phyloP scores from a whole-genome alignment of 2,797 vertebrate species.

The Mormyrops boulengeri region DNA sequence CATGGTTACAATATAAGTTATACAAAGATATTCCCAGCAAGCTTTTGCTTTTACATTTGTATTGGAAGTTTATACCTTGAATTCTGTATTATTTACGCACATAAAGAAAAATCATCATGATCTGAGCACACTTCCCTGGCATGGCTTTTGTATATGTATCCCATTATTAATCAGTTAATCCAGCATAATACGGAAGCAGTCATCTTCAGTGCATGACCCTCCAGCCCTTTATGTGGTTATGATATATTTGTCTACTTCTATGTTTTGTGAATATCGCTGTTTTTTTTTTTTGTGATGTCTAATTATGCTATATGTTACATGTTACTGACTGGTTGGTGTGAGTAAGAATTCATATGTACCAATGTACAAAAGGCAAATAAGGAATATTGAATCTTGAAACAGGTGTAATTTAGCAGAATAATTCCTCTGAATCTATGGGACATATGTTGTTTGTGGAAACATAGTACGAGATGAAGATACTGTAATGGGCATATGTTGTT shows the following conservation, averaged over 20 bases:
- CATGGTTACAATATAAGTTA: neutral
- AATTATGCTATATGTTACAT: neutral
- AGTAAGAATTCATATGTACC: neutral
- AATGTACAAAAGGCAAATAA: neutral
- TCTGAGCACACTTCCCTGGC: neutral
- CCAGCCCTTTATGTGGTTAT: neutral
- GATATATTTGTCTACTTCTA: neutral
- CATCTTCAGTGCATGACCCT: neutral
- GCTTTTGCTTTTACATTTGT: neutral
- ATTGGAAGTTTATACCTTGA: neutral
- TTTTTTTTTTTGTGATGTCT: neutral
- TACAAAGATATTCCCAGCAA: neutral
- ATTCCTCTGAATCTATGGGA: neutral
- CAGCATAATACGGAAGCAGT: neutral
- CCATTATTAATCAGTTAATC: neutral
- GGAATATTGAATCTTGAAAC: neutral
- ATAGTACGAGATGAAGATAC: neutral
- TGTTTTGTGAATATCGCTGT: neutral
- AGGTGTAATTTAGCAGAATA: constrained; percentile 37
- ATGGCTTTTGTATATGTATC: neutral
- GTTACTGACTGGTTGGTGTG: neutral
- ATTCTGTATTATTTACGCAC: neutral
- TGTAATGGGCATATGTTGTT: neutral
- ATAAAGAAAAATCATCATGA: neutral
- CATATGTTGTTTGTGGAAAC: neutral